Conservation (phyloP, 2,797 vertebrate species). For the Clarias laeviceps region DNA sequence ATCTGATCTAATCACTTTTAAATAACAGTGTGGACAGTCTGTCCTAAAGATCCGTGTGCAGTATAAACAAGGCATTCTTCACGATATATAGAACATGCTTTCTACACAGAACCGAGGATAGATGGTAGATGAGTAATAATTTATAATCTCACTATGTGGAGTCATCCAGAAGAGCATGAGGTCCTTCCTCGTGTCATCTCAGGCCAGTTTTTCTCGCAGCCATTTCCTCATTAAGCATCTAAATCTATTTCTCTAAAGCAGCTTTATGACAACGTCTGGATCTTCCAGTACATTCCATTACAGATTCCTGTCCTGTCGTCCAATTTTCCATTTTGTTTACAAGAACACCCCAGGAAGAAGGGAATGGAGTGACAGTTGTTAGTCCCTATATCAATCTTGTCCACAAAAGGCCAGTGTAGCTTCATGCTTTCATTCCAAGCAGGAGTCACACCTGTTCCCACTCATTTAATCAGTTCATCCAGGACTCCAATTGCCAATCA, state of each 20-base stretch:
- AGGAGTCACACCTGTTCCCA: background rate
- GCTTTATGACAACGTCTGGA: background rate
- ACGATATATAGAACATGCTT: background rate
- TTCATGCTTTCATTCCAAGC: background rate
- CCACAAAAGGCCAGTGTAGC: background rate
- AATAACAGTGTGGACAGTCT: too few relatives aligned
- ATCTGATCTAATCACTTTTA: too few relatives aligned
- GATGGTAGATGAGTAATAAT: background rate
- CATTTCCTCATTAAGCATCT: background rate
- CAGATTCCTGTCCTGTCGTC: background rate
- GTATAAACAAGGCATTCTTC: too few relatives aligned
- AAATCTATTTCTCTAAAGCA: background rate
- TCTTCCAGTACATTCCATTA: background rate
- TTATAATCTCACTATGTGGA: background rate
- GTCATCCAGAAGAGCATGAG: background rate
- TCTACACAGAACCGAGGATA: background rate
- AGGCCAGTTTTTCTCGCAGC: background rate
- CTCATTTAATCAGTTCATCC: conserved; percentile 5
- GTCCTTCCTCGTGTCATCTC: background rate
- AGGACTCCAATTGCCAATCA: background rate
- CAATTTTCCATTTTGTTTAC: background rate
- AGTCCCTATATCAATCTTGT: background rate
- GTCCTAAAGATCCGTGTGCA: too few relatives aligned
- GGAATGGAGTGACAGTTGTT: background rate
- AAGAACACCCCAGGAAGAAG: background rate